phyloP scores from a whole-genome alignment of 2,888 invertebrate species.

The Yponomeuta plumbellus region DNA sequence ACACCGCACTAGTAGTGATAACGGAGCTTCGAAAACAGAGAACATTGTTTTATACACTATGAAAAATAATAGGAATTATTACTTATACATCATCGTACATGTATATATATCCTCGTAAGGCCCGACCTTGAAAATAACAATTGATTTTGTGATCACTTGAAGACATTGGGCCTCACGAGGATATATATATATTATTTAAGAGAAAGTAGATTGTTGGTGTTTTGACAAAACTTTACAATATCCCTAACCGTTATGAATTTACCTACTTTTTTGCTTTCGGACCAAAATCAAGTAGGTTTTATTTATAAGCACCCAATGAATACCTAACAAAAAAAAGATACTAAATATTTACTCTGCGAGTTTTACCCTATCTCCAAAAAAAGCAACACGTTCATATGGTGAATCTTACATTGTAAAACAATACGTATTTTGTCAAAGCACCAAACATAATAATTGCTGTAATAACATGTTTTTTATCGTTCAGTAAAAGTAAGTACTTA shows the following conservation, averaged over 20 bases:
- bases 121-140: too few relatives aligned
- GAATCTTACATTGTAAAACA: too few relatives aligned
- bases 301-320: too few relatives aligned
- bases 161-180: too few relatives aligned
- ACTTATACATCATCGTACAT: conserved; percentile 30
- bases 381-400: too few relatives aligned
- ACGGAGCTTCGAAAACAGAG: conserved; percentile 63
- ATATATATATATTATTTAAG: too few relatives aligned
- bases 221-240: background rate
- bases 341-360: too few relatives aligned
- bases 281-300: too few relatives aligned
- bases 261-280: too few relatives aligned
- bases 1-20: conserved; percentile 72
- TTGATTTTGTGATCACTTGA: too few relatives aligned
- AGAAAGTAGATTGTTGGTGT: background rate
- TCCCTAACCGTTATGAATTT: background rate
- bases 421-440: background rate
- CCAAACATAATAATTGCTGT: background rate
- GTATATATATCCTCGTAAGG: too few relatives aligned
- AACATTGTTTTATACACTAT: conserved; percentile 70
- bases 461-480: background rate
- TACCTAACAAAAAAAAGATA: background rate
- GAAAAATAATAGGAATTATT: conserved; percentile 22
- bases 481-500: background rate
- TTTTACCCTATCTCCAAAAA: too few relatives aligned